Evolutionary conservation across 1,140 invertebrate species (phyloP).

Genomic region (Drosophila takahashii): DNA sequence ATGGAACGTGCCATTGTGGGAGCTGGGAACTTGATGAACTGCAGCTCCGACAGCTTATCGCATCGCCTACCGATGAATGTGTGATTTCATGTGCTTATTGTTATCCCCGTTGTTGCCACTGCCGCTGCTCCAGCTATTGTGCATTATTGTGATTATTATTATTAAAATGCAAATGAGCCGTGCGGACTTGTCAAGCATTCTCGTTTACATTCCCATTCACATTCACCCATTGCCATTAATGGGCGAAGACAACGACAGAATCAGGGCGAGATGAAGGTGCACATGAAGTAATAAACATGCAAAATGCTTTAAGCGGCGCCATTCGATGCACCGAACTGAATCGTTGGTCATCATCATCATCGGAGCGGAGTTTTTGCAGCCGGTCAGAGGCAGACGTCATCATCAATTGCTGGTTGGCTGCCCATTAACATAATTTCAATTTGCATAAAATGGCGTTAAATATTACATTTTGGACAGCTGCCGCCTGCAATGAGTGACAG

Average conservation of each 20-base stretch:
- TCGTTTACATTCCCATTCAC: background rate
- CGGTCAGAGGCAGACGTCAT: constrained; percentile 29
- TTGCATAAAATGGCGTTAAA: constrained; percentile 81
- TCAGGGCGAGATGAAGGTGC: constrained; percentile 18
- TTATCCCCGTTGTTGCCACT: constrained; percentile 47
- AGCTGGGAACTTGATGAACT: constrained; percentile 41
- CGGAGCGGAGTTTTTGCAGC: constrained; percentile 5
- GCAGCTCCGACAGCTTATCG: constrained; percentile 39
- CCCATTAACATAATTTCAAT: constrained; percentile 82
- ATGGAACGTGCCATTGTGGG: constrained; percentile 38
- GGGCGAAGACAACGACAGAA: constrained; percentile 38
- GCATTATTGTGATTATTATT: constrained; percentile 78
- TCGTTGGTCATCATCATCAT: background rate
- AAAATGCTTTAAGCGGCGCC: constrained; percentile 72
- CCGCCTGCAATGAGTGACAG: constrained; percentile 49
- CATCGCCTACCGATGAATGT: constrained; percentile 50
- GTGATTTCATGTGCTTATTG: constrained; percentile 63
- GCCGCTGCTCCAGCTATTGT: constrained; percentile 25
- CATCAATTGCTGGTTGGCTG: constrained; percentile 49
- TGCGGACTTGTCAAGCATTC: constrained; percentile 53
- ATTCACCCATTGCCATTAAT: constrained; percentile 14
- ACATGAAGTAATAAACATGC: constrained; percentile 44
- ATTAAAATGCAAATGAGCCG: constrained; percentile 82
- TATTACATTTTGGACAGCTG: constrained; percentile 75
- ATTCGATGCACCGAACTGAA: constrained; percentile 29